phyloP scores from a whole-genome alignment of 2,888 invertebrate genomes.

The Hetaerina titia region DNA sequence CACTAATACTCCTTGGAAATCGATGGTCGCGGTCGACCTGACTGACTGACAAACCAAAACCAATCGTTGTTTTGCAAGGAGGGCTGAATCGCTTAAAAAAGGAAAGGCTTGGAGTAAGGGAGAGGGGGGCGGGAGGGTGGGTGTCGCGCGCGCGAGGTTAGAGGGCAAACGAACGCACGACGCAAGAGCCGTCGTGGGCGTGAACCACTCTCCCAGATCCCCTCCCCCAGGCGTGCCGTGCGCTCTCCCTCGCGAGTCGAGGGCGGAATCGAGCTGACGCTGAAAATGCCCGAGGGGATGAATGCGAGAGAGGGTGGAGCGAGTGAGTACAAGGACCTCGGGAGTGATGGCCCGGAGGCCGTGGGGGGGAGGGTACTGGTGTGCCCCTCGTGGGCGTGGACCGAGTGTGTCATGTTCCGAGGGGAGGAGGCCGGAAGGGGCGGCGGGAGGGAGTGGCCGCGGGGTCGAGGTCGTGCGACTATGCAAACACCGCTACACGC shows the following conservation, averaged over 20 bases:
- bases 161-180: background rate
- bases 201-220: too few relatives aligned
- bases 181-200: background rate
- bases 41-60: too few relatives aligned
- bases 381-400: background rate
- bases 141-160: too few relatives aligned
- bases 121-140: too few relatives aligned
- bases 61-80: too few relatives aligned
- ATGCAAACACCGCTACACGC: too few relatives aligned
- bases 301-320: background rate
- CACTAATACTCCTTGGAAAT: too few relatives aligned
- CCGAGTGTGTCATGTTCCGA: background rate
- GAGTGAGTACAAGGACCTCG: background rate
- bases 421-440: background rate
- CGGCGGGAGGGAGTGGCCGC: background rate
- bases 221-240: background rate
- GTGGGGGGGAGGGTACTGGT: background rate
- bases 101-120: too few relatives aligned
- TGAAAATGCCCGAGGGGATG: background rate
- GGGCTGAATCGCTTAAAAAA: too few relatives aligned
- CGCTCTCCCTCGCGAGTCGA: too few relatives aligned
- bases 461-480: background rate
- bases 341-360: background rate
- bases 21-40: too few relatives aligned
- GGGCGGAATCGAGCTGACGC: background rate